A percentile compares a stretch with the other conserved stretches of the same genome.
Conservation (phyloP, 2,797 vertebrate species). For the Myotis daubentonii region DNA sequence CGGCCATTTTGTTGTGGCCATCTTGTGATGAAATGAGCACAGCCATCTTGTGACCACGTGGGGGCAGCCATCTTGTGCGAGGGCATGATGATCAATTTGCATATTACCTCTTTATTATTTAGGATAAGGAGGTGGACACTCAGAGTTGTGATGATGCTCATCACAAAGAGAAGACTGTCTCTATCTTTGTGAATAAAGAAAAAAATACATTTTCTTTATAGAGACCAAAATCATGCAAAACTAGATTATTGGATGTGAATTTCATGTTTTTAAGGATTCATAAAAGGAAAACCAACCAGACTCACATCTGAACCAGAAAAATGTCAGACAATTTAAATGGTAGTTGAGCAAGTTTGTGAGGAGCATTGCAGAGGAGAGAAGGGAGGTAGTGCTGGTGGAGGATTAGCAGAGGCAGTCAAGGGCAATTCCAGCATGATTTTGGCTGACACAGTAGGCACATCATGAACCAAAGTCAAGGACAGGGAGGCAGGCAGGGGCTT, state of each 20-base stretch:
- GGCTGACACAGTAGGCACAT: conserved; percentile 66
- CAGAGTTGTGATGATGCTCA: neutral
- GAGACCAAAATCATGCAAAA: conserved; percentile 9
- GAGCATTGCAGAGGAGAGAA: conserved; percentile 31
- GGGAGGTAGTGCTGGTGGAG: neutral
- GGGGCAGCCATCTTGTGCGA: too few relatives aligned
- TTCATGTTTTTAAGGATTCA: conserved; percentile 56
- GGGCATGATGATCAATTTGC: too few relatives aligned
- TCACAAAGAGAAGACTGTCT: neutral
- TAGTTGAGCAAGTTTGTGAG: conserved; percentile 58
- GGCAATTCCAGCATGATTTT: conserved; percentile 70
- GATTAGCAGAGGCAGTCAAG: conserved; percentile 48
- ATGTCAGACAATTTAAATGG: conserved; percentile 60
- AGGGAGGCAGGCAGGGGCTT: conserved; percentile 69
- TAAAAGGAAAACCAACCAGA: neutral
- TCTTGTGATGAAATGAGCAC: too few relatives aligned
- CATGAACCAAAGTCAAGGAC: conserved; percentile 72
- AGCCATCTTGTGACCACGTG: too few relatives aligned
- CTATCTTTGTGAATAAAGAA: neutral
- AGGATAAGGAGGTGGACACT: neutral
- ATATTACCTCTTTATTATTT: too few relatives aligned
- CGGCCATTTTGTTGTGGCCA: too few relatives aligned
- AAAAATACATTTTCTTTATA: conserved; percentile 13
- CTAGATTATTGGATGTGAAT: conserved; percentile 58
- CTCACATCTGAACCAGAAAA: conserved; percentile 50